These are phyloP conservation scores for Calidris pugnax DNA, from an alignment of 2,113 vertebrate species.

Conservation along the genomic window DNA sequence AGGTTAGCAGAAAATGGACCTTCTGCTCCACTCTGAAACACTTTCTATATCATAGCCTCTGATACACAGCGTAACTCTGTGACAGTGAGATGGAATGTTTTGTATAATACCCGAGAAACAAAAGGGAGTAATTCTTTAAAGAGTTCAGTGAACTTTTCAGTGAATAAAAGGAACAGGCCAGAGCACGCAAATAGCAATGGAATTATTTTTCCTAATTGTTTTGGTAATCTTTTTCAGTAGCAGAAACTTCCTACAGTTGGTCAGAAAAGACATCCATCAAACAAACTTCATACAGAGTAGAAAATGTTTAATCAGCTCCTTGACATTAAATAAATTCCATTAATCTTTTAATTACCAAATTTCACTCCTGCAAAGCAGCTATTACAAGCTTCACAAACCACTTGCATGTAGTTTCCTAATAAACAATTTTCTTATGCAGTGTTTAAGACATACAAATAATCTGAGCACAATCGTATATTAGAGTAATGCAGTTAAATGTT, in stretches of 20 bases:
- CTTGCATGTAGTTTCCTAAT: background rate
- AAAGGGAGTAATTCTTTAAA: background rate
- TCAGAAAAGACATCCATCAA: background rate
- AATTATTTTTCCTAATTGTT: background rate
- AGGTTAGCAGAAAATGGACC: background rate
- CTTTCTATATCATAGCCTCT: background rate
- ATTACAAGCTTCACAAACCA: background rate
- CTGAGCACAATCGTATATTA: background rate
- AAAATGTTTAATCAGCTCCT: background rate
- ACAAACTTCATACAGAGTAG: background rate
- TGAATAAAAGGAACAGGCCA: background rate
- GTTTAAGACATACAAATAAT: background rate
- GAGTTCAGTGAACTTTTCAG: background rate
- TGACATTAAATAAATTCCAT: background rate
- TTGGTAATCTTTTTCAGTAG: background rate
- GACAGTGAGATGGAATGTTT: background rate
- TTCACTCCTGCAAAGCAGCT: background rate
- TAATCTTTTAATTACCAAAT: conserved; percentile 1
- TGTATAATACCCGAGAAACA: background rate
- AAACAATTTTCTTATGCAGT: background rate
- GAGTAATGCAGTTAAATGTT: background rate
- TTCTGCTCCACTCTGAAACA: background rate
- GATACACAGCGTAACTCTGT: background rate
- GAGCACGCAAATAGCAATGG: background rate
- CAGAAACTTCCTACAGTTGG: background rate